phyloP scores from a whole-genome alignment of 2,888 invertebrate species.

The Tryphoninae sp. region DNA sequence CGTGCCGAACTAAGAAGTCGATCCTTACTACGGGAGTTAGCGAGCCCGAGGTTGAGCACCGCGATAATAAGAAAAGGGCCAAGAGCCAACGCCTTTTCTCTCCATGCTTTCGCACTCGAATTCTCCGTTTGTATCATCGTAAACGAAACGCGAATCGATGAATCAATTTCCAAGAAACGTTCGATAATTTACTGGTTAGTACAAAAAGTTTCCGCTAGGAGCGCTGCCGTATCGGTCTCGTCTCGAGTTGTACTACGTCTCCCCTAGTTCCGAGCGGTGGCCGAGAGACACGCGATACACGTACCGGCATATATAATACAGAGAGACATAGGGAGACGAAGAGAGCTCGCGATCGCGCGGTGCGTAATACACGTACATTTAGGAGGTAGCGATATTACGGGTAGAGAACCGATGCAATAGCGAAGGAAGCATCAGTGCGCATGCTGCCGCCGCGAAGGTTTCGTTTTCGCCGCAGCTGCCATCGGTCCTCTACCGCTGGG shows the following conservation, averaged over 20 bases:
- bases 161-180: too few species aligned
- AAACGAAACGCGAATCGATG: too few species aligned
- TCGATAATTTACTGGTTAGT: neutral
- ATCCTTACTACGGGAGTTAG: neutral
- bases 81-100: neutral
- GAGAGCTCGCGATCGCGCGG: neutral
- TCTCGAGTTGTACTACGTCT: neutral
- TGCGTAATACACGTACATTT: slow-evolving; percentile 7
- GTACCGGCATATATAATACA: neutral
- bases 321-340: neutral
- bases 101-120: neutral
- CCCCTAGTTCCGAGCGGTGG: neutral
- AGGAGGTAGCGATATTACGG: slow-evolving; percentile 5
- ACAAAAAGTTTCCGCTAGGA: neutral
- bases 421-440: slow-evolving; percentile 58
- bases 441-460: slow-evolving; percentile 56
- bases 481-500: slow-evolving; percentile 19
- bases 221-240: neutral
- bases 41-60: slow-evolving; percentile 29
- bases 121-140: neutral
- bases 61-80: slow-evolving; percentile 14
- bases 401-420: slow-evolving; percentile 49
- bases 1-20: slow-evolving; percentile 8
- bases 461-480: slow-evolving; percentile 48
- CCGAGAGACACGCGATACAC: neutral